phyloP scores from a whole-genome alignment of 2,888 invertebrate genomes.

The Oscheius myriophilus region DNA sequence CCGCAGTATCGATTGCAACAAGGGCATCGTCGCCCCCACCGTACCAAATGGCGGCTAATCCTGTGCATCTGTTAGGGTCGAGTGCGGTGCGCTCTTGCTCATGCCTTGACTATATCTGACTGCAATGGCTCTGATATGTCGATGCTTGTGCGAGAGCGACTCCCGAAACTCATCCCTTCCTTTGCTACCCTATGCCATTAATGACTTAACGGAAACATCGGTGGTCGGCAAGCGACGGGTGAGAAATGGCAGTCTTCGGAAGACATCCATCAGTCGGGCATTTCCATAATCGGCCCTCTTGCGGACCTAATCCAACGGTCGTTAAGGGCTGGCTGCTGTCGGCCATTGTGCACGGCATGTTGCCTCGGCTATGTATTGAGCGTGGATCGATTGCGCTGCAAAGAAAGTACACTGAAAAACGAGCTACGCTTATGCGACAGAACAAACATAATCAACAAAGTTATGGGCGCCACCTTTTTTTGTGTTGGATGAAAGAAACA shows the following conservation, averaged over 20 bases:
- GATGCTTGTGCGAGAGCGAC: slow-evolving; percentile 30
- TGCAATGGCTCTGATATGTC: slow-evolving; percentile 30
- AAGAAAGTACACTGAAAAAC: slow-evolving; percentile 11
- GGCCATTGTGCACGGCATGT: slow-evolving; percentile 29
- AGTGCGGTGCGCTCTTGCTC: slow-evolving; percentile 21
- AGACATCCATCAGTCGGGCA: slow-evolving; percentile 28
- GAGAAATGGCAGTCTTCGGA: slow-evolving; percentile 22
- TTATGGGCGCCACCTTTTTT: no score
- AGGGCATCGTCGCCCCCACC: no score
- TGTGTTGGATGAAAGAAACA: no score
- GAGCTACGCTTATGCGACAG: neutral
- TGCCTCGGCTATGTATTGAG: slow-evolving; percentile 29
- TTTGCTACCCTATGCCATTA: neutral
- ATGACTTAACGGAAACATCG: no score
- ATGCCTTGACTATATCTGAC: slow-evolving; percentile 33
- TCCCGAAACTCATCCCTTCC: neutral
- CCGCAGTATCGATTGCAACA: no score
- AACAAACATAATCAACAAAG: no score
- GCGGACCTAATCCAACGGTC: slow-evolving; percentile 30
- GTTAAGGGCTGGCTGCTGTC: slow-evolving; percentile 26
- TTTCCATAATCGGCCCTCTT: slow-evolving; percentile 30
- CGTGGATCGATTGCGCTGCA: slow-evolving; percentile 15
- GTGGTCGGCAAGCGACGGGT: neutral
- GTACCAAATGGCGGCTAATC: no score
- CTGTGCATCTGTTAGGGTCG: no score